Evolutionary conservation across 2,888 invertebrate genomes (phyloP).

Genomic region (Rhagophthalmus giganteus): DNA sequence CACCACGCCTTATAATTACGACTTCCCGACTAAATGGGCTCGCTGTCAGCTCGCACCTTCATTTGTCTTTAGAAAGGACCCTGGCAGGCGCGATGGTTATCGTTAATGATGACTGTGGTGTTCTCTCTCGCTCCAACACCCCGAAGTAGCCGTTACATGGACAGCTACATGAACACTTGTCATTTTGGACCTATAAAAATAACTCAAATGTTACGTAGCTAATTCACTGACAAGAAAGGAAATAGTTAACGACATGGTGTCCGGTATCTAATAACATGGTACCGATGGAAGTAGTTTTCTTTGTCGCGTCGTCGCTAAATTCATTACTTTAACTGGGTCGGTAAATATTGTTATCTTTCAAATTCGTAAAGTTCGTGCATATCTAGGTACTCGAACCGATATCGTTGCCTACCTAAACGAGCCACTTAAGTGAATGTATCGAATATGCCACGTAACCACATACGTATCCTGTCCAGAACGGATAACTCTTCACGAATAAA

Average conservation of each 20-base stretch:
- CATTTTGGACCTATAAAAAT: slow-evolving; percentile 48
- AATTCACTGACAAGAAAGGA: slow-evolving; percentile 38
- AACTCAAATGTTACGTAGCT: slow-evolving; percentile 39
- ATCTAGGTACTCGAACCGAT: too few relatives aligned
- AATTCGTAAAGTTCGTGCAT: neutral
- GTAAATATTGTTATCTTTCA: slow-evolving; percentile 16
- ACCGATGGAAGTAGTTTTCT: slow-evolving; percentile 24
- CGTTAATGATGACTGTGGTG: slow-evolving; percentile 50
- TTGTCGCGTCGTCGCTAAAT: slow-evolving; percentile 22
- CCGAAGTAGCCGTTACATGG: slow-evolving; percentile 43
- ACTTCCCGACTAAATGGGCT: slow-evolving; percentile 58
- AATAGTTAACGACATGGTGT: slow-evolving; percentile 31
- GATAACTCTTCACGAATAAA: too few relatives aligned
- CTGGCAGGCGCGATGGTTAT: slow-evolving; percentile 53
- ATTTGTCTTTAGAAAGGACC: slow-evolving; percentile 54
- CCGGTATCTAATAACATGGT: slow-evolving; percentile 29
- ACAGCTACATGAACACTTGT: slow-evolving; percentile 49
- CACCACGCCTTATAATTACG: slow-evolving; percentile 59
- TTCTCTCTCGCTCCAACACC: slow-evolving; percentile 42
- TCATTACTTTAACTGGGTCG: slow-evolving; percentile 21
- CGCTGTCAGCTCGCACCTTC: slow-evolving; percentile 58
- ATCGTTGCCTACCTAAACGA: neutral
- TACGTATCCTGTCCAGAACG: too few relatives aligned
- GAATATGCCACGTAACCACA: too few relatives aligned
- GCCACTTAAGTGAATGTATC: too few relatives aligned